Evolutionary conservation across 2,113 vertebrate genomes (phyloP), one percentile per base, ranked within the genome.

Genomic region (Rousettus leschenaultii): DNA sequence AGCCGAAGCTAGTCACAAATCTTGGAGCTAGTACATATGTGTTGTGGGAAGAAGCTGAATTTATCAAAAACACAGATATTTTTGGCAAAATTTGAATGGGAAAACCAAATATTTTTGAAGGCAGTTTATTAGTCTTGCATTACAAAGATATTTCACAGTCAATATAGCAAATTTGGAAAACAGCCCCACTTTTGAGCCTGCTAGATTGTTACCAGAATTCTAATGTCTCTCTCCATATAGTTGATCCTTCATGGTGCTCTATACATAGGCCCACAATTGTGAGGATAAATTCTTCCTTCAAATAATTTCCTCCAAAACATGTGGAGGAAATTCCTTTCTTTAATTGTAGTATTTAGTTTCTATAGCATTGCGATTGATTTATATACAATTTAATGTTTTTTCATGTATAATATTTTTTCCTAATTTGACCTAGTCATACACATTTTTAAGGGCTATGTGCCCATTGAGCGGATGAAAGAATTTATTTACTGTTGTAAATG

Each of bases 61-160:
- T 91, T 91, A 59, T 94, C 71, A 91, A 92, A 97, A 94, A 55
- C 22, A 3, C 53, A 33, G 78, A 28, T 97, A 86, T 92, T 96
- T 89, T 55, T 8, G 92, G 78, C 73, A 89, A 61, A 70, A 82
- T 75, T 68, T 94, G 16, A 86, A 94, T 90, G 55, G 35, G 16
- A 48, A 51, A 82, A 48, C 63, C 53, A 55, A 79, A 22, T 68
- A 68, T 70, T 79, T 83, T 55, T 43, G 45, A 93, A 86, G 51
- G 45, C 24, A 59, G 24, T 86, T 66, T 96, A 78, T 73, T 92
- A 59, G 14, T 43, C n/a, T 57, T 68, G 43, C 35, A 5, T 93
- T 55, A 24, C 75, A 51, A 85, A 91, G 53, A 33, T 86, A 45
- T 33, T 97, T 94, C 35, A 48, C 2, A 3, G 24, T 85, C 9